These are phyloP conservation scores for Stegostoma tigrinum DNA, from an alignment of 2,113 vertebrate species.

Conservation along the genomic window DNA sequence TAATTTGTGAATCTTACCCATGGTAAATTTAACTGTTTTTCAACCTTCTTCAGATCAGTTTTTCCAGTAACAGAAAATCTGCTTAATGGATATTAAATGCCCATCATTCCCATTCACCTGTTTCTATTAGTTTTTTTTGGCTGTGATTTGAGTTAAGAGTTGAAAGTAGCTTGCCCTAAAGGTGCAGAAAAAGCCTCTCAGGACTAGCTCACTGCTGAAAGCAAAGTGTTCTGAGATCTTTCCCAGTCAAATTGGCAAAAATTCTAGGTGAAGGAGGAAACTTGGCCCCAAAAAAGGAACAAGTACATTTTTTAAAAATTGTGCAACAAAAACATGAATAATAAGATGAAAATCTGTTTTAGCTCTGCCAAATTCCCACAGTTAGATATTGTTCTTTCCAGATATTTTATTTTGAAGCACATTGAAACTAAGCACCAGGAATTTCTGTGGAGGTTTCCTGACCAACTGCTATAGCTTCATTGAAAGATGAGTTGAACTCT, in stretches of 20 bases:
- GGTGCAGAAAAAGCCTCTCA: not conserved
- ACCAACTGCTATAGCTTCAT: not conserved
- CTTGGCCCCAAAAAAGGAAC: not conserved
- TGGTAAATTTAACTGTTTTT: not conserved
- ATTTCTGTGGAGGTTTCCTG: not conserved
- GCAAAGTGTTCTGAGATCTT: not conserved
- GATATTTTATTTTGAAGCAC: not conserved
- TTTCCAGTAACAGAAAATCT: not conserved
- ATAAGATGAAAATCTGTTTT: slow-evolving; percentile 9
- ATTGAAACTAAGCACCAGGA: not conserved
- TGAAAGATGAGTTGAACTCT: not conserved
- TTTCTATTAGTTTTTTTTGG: not conserved
- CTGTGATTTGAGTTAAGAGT: not conserved
- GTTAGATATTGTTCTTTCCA: slow-evolving; percentile 19
- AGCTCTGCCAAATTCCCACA: not conserved
- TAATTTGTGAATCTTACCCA: not conserved
- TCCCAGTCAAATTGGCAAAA: not conserved
- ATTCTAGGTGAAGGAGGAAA: not conserved
- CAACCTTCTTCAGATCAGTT: not conserved
- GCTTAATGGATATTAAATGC: not conserved
- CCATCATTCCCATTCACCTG: not conserved
- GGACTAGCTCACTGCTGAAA: not conserved
- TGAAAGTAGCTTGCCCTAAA: not conserved
- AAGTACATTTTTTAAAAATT: not conserved
- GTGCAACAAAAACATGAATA: not conserved